Evolutionary conservation across 2,797 vertebrate genomes (phyloP), one percentile per base, ranked within the genome.

Genomic region (Malacoraja senta): DNA sequence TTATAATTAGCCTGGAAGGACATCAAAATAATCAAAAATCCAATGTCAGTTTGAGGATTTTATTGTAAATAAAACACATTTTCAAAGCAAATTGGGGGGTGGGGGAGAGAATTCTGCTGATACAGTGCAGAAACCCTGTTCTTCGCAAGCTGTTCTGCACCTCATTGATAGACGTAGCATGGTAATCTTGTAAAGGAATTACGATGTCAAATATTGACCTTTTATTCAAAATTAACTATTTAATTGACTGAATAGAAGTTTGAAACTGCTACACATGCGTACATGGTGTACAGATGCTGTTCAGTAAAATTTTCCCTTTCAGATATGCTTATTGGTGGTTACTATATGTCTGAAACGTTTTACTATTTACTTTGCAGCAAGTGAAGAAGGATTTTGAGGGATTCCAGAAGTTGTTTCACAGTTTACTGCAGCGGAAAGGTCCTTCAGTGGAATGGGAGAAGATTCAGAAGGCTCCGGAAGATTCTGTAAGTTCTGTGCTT

Each of bases 361-460:
- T 26, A 29, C 93, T 94, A 10, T 94, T 65, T 77, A 9, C 91
- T 63, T 94, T 35, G 88, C 95, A 97, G 97, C 96, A 97, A 83
- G 97, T 97, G 94, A 97, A 95, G 95, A 99, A 99, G 95, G 97
- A 99, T 95, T 97, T 99, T 94, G 97, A 97, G 94, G 98, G 99
- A 94, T 99, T 99, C 96, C 97, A 97, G 96, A 98, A 97, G 94
- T 96, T 99, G 3, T 99, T 98, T 96, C 98, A 98, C 94, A 97
- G 98, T 96, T 99, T 99, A 94, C 96, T 99, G 93, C 98, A 99
- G 96, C 98, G 98, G 94, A 99, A 99, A 94, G 99, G 98, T 38
- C 98, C 99, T 65, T 98, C 99, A 71, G 98, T 99, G 83, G 98
- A 99, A 94, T 99, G 99, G 99, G 95, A 96, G 32, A 99, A 99